Base-by-base conservation (phyloP, 2,797 vertebrate species). In the Balearica regulorum region DNA sequence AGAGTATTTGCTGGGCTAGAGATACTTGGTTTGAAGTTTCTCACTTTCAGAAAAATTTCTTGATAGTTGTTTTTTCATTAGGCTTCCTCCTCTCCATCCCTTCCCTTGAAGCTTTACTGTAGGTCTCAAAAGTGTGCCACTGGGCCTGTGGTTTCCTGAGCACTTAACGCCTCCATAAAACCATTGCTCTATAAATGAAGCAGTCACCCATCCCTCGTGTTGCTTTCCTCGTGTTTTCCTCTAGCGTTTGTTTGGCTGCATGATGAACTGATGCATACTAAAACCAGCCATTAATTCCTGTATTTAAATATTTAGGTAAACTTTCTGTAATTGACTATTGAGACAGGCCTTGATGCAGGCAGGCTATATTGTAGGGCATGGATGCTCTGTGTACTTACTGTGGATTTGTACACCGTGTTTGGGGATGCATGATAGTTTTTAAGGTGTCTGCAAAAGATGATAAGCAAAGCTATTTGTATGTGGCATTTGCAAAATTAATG, bases 141-240 rank as follows among this genome's bases (percentile, higher is more conserved):
- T 37, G 60, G 35, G 37, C 20, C 80, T 91, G 65, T 68, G 70
- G 26, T 81, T 93, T 83, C 73, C 80, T 76, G 58, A 92, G 33
- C 43, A 5, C 48, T 83, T 64, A 9, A 79, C 0, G 4, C 31
- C 20, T 80, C 15, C 55, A 13, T 57, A 69, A 89, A 92, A 31
- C 15, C 20, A 5, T 20, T 58, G 29, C 53, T 41, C 24, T 81
- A 7, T 57, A 68, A 53, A 20, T 35, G 53, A 66, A n/a, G 33
- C 66, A 35, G 4, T 18, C 29, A 70, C 28, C n/a, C 35, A 17
- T 6, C 54, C 29, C 9, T 57, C 0, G 0, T 16, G 13, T 72
- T 78, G 49, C 53, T 86, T 81, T 81, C 41, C 54, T 82, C 54
- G 17, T 43, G 21, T 57, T 68, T 68, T 80, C n/a, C 58, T 70